These are phyloP conservation scores for Anolis carolinensis DNA, from an alignment of 2,113 vertebrate species.

Conservation along the genomic window DNA sequence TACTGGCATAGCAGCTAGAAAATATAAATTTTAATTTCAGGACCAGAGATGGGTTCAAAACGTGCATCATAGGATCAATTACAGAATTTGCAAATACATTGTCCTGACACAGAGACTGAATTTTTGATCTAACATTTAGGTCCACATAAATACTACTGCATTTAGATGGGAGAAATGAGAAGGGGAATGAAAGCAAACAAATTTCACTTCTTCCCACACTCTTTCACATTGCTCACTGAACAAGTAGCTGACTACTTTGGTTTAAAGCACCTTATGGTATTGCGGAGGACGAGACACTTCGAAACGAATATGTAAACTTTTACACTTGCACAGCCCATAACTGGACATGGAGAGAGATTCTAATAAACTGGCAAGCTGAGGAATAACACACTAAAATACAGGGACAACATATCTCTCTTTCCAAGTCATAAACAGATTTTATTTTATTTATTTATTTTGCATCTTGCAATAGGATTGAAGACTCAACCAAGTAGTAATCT, in stretches of 20 bases:
- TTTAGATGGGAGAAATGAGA: conserved; percentile 28
- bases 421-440: conserved; percentile 41
- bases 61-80: not conserved
- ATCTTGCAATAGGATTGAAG: conserved; percentile 45
- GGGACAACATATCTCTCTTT: conserved; percentile 52
- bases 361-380: conserved; percentile 63
- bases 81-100: too few relatives aligned
- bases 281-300: conserved; percentile 38
- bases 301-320: conserved; percentile 67
- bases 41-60: not conserved
- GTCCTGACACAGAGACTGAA: not conserved
- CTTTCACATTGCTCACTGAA: not conserved
- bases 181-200: not conserved
- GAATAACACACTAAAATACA: conserved; percentile 57
- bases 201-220: not conserved
- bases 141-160: conserved; percentile 20
- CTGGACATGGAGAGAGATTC: conserved; percentile 59
- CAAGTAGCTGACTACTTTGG: conserved; percentile 48
- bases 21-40: not conserved
- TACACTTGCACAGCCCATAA: conserved; percentile 54
- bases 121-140: not conserved
- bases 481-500: conserved; percentile 44
- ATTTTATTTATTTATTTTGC: conserved; percentile 22
- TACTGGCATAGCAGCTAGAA: not conserved
- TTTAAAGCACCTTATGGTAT: conserved; percentile 60